Evolutionary conservation across 1,140 invertebrate species (phyloP), one percentile per base, ranked within the genome.

Genomic region (Gerris buenoi): DNA sequence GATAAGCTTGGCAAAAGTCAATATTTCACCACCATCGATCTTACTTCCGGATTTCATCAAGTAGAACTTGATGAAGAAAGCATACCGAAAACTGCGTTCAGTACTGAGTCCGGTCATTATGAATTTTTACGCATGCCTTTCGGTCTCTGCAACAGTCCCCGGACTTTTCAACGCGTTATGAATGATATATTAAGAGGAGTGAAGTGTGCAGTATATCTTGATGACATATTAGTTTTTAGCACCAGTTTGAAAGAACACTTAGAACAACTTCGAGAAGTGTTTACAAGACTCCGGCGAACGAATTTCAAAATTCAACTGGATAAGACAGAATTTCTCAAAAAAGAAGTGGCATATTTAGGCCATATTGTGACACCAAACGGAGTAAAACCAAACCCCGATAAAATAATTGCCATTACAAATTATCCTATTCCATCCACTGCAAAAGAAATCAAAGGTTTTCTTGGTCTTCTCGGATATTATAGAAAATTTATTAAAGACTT

Each of bases 231-330:
- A 14, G 65, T 79, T 3, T 79, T 71, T 61, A 70, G 71, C 1
- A 69, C 63, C n/a, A 73, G 72, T 23, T 67, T 80, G 27, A 69
- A 76, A 68, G 65, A 76, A 73, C 74, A 68, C 57, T 33, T 23
- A 1, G 26, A 29, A 77, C 65, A 65, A 69, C 64, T 78, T 29
- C 64, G 62, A 63, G 66, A 74, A 67, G 74, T 81, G 1, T 78
- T 80, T 61, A 46, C 73, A 69, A 71, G 46, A 68, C 65, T 81
- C 14, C 69, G 73, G 60, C 27, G 74, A 67, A 59, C 73, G 67
- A 76, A 76, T 63, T 69, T 81, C 27, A 79, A 79, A 72, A 29
- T n/a, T n/a, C n/a, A n/a, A n/a, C n/a, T n/a, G n/a, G n/a, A n/a
- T n/a, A n/a, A n/a, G n/a, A n/a, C n/a, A 65, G 72, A 77, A 66